A percentile compares a stretch with the other conserved stretches of the same genome.
phyloP scores from a whole-genome alignment of 2,888 invertebrate genomes.

The Melitaea athalia region DNA sequence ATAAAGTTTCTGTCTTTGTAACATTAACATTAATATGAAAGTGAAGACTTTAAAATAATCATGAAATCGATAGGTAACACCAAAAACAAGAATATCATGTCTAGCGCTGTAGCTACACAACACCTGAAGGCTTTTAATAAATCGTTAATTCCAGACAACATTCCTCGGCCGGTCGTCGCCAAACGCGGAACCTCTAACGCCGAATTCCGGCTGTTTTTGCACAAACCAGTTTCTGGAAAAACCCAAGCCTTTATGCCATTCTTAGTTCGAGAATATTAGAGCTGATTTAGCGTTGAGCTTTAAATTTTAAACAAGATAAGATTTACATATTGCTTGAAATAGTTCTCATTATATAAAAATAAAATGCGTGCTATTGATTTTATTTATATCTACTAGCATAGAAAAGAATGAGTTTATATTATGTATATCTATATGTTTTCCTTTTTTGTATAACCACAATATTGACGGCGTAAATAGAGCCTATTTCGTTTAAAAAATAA shows the following conservation, averaged over 20 bases:
- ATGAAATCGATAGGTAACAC: slow-evolving; percentile 9
- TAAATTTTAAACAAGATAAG: not conserved
- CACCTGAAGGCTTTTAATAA: slow-evolving; percentile 41
- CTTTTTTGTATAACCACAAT: too few relatives aligned
- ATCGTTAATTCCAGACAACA: slow-evolving; percentile 43
- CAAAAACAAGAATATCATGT: slow-evolving; percentile 24
- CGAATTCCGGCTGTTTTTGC: slow-evolving; percentile 59
- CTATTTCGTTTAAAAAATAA: too few relatives aligned
- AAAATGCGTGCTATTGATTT: not conserved
- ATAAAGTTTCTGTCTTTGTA: too few relatives aligned
- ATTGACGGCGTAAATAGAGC: too few relatives aligned
- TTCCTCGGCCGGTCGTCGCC: slow-evolving; percentile 47
- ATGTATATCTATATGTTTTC: too few relatives aligned
- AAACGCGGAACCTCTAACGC: slow-evolving; percentile 54
- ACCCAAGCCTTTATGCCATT: slow-evolving; percentile 46
- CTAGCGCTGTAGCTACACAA: slow-evolving; percentile 17
- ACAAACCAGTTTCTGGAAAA: slow-evolving; percentile 60
- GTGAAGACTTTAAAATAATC: not conserved
- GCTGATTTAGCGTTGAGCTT: slow-evolving; percentile 8
- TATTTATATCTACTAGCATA: too few relatives aligned
- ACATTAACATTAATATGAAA: not conserved
- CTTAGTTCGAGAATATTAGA: slow-evolving; percentile 21
- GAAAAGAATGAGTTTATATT: too few relatives aligned
- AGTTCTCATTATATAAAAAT: too few relatives aligned
- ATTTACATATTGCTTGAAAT: not conserved